phyloP scores from a whole-genome alignment of 2,888 invertebrate genomes.

The Polymixis flavicincta region DNA sequence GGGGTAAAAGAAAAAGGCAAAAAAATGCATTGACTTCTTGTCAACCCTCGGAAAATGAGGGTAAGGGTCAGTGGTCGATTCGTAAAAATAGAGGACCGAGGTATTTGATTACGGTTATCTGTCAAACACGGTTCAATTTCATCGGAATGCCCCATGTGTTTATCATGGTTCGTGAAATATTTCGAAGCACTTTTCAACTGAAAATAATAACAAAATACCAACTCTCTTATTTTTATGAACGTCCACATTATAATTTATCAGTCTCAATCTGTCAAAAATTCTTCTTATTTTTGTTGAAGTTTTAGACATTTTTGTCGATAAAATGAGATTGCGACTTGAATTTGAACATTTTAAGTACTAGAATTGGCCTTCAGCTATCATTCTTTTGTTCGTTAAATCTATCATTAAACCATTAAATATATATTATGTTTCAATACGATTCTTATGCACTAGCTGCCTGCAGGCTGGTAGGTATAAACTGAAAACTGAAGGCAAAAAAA shows the following conservation, averaged over 20 bases:
- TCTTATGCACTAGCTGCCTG: neutral
- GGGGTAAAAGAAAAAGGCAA: conserved; percentile 11
- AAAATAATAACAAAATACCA: neutral
- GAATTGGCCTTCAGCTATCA: neutral
- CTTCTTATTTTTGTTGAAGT: neutral
- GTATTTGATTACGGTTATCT: conserved; percentile 36
- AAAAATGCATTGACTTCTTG: conserved; percentile 45
- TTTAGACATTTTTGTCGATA: neutral
- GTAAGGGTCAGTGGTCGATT: conserved; percentile 21
- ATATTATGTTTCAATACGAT: too few relatives aligned
- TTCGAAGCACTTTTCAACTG: conserved; percentile 1
- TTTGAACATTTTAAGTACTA: neutral
- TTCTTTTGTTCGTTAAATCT: neutral
- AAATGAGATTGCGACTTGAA: neutral
- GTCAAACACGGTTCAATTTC: conserved; percentile 17
- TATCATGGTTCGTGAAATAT: neutral
- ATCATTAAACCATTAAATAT: too few relatives aligned
- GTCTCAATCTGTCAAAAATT: neutral
- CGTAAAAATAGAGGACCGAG: conserved; percentile 15
- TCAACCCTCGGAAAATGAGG: conserved; percentile 30
- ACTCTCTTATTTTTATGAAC: neutral
- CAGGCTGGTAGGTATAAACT: neutral
- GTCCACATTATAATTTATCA: neutral
- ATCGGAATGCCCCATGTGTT: neutral
- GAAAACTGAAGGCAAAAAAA: too few relatives aligned